Conservation (phyloP, 2,113 vertebrate species). For the Sylvia atricapilla region DNA sequence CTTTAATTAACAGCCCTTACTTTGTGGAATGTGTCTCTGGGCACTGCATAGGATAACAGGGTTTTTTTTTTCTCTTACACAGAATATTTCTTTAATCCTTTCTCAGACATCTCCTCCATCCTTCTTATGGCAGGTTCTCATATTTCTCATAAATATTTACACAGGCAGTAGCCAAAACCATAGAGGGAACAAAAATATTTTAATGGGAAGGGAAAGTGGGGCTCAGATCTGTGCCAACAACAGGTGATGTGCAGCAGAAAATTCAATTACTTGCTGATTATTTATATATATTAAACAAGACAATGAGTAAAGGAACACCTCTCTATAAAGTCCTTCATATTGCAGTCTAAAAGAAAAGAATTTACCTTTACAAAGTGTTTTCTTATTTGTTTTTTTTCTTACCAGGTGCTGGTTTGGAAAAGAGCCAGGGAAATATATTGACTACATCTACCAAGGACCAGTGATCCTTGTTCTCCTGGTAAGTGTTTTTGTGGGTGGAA, state of each 20-base stretch:
- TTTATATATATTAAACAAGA: not conserved
- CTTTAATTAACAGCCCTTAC: not conserved
- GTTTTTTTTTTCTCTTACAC: not conserved
- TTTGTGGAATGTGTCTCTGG: not conserved
- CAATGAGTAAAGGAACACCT: not conserved
- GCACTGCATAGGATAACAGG: not conserved
- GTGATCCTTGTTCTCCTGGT: constrained; percentile 97
- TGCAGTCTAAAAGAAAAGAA: not conserved
- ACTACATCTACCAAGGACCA: constrained; percentile 98
- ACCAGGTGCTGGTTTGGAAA: constrained; percentile 98
- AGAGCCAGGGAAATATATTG: constrained; percentile 92
- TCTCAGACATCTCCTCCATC: not conserved
- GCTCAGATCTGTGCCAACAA: not conserved
- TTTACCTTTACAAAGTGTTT: not conserved
- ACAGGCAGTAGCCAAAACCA: not conserved
- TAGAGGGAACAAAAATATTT: not conserved
- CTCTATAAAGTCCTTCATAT: not conserved
- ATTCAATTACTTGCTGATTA: not conserved
- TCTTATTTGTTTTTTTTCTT: not conserved
- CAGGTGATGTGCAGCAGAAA: not conserved
- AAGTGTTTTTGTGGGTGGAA: constrained; percentile 33
- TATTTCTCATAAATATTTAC: not conserved
- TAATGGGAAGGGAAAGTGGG: not conserved
- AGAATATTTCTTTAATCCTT: not conserved
- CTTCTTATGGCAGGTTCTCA: not conserved